Evolutionary conservation across 1,140 invertebrate genomes (phyloP), one percentile per base, ranked within the genome.

Genomic region (Neuroterus valhalla): DNA sequence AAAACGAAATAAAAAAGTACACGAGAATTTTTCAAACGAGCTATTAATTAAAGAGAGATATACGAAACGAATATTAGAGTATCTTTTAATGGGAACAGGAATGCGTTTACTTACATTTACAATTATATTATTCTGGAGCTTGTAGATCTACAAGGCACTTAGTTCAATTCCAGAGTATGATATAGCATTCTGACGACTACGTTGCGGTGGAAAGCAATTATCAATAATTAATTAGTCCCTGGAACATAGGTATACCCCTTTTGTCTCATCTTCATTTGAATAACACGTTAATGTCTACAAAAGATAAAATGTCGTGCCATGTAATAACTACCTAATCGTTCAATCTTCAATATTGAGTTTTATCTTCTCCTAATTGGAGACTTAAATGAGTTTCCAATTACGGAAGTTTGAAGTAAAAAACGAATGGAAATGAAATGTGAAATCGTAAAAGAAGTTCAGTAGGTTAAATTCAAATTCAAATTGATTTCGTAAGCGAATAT

Each of bases 191-290:
- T 15, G 55, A n/a, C 14, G 55, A 62, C 55, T 62, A n/a, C 26
- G 55, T 62, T 62, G 55, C 55, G 55, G 55, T 62, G 26, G 31
- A 62, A 62, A 62, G 23, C 55, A 62, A 62, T 62, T 62, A 62
- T 62, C 55, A 62, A 62, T 62, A 31, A 62, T 62, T 62, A 62
- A 62, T 62, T 62, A 62, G 55, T 62, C 31, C 21, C n/a, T 62
- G 31, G 21, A n/a, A 62, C 2, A 31, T 31, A 62, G 55, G 26
- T 31, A n/a, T 62, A 62, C 31, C 55, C 31, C 15, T 62, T 62
- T 62, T 26, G 31, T 52, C 17, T 52, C 19, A 21, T 21, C 26
- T 26, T 55, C 5, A 62, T 62, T 62, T 23, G n/a, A n/a, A 23
- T 31, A 62, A 15, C 21, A 2, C 12, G 26, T 23, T 31, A 31